Evolutionary conservation across 2,113 vertebrate genomes (phyloP).

Genomic region (Plecotus auritus): DNA sequence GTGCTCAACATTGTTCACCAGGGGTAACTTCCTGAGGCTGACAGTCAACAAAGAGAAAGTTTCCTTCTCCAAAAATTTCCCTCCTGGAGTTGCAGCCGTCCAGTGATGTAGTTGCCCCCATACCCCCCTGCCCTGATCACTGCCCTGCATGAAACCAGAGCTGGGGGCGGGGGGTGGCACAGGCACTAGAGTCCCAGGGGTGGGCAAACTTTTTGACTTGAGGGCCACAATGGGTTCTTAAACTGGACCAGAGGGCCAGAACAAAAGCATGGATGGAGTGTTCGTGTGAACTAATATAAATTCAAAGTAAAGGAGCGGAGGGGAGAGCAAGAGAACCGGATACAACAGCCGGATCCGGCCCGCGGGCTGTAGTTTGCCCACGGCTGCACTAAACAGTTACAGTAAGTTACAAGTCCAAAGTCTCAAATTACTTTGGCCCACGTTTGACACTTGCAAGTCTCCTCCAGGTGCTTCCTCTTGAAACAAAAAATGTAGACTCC

Average conservation of each 20-base stretch:
- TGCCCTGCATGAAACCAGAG: not conserved
- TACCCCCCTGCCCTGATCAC: too few species aligned
- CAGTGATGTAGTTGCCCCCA: not conserved
- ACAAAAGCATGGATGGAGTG: too few species aligned
- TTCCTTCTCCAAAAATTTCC: not conserved
- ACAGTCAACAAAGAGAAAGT: not conserved
- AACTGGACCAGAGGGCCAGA: too few species aligned
- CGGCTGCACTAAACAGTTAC: too few species aligned
- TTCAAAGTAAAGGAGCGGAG: too few species aligned
- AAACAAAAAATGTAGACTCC: not conserved
- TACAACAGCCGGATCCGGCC: too few species aligned
- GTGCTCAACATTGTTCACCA: not conserved
- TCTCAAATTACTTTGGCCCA: not conserved
- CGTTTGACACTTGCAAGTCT: not conserved
- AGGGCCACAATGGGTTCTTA: too few species aligned
- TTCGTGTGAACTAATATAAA: too few species aligned
- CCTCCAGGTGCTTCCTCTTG: conserved; percentile 41
- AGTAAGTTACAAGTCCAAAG: not conserved
- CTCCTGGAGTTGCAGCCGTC: not conserved
- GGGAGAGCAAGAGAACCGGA: too few species aligned
- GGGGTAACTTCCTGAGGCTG: not conserved
- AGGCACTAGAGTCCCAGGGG: not conserved
- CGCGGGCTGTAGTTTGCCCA: too few species aligned
- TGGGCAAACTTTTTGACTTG: too few species aligned
- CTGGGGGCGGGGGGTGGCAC: not conserved